Evolutionary conservation across 2,113 vertebrate species (phyloP).

Genomic region (Orthonyx spaldingii): DNA sequence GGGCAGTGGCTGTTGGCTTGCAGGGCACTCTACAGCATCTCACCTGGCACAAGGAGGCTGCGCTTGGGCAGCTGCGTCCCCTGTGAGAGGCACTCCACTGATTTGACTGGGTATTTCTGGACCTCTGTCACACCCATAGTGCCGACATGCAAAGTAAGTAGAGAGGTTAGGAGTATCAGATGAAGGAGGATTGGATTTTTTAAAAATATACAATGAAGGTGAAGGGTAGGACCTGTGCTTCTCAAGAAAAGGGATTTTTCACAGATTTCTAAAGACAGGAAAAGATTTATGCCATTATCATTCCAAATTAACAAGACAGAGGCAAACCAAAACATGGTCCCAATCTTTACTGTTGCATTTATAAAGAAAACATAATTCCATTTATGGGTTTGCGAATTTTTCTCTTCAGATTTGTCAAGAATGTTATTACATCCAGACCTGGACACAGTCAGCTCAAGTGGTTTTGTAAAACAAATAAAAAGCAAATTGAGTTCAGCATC

Average conservation of each 20-base stretch:
- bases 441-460: background rate
- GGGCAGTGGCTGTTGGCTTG: background rate
- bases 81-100: background rate
- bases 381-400: background rate
- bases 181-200: background rate
- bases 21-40: background rate
- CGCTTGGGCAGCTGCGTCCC: background rate
- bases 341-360: background rate
- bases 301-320: background rate
- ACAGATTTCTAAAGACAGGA: background rate
- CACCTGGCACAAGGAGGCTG: background rate
- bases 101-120: background rate
- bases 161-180: background rate
- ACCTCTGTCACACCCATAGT: background rate
- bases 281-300: background rate
- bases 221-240: background rate
- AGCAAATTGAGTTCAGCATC: background rate
- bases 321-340: background rate
- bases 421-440: background rate
- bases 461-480: background rate
- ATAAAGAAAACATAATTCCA: background rate
- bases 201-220: background rate
- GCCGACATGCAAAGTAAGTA: background rate
- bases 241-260: background rate
- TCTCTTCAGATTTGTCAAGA: background rate